Percentiles rank a stretch among this genome's conserved stretches.
Conservation (phyloP, 2,113 vertebrate genomes). For the Eretmochelys imbricata region DNA sequence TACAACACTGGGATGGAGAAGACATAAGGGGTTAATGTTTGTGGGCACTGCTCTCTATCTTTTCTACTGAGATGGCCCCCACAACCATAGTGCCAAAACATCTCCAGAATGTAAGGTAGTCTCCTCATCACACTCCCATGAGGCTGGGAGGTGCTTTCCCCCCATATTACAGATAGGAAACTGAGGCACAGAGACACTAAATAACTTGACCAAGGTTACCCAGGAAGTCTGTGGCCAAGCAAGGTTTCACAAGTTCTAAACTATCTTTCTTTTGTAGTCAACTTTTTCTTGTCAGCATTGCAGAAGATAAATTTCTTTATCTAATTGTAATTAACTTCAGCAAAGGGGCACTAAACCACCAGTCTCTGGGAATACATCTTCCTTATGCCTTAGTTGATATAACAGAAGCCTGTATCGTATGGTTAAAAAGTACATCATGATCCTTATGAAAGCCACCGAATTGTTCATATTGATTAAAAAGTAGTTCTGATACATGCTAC, state of each 20-base stretch:
- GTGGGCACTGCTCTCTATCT: not conserved
- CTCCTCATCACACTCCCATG: not conserved
- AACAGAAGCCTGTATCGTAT: not conserved
- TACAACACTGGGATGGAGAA: not conserved
- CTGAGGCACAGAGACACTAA: not conserved
- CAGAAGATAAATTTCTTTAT: not conserved
- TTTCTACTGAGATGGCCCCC: not conserved
- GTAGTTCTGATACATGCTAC: not conserved
- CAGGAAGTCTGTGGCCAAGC: not conserved
- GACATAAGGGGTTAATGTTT: not conserved
- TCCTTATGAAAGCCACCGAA: not conserved
- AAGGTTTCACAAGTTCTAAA: not conserved
- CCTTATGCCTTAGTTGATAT: not conserved
- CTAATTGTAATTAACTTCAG: not conserved
- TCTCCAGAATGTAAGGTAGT: not conserved
- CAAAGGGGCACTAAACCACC: not conserved
- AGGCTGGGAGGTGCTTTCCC: not conserved
- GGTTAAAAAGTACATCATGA: not conserved
- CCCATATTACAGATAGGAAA: not conserved
- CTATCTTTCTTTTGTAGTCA: not conserved
- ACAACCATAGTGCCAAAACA: not conserved
- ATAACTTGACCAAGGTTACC: not conserved
- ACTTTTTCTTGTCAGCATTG: too few species aligned
- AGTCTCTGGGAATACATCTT: not conserved
- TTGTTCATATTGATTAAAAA: not conserved